Conservation (phyloP, 92 coral and sea anemone species). For the Actinernus sp. region DNA sequence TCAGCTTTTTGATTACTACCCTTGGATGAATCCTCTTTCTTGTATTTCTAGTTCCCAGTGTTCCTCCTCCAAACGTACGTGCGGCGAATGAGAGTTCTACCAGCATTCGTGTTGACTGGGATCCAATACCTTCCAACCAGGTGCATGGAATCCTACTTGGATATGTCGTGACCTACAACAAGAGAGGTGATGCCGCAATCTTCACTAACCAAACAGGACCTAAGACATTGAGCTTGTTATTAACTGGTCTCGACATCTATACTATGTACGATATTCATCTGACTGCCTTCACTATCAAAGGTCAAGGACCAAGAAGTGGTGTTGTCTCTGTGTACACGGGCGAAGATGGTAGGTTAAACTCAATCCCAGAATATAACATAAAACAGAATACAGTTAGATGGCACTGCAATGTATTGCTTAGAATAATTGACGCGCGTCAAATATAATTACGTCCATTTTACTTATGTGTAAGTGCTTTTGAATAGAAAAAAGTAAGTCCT, state of each 20-base stretch:
- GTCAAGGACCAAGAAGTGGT: not conserved
- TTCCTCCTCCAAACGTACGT: conserved; percentile 24
- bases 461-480: too few relatives aligned
- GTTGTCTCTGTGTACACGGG: not conserved
- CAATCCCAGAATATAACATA: too few relatives aligned
- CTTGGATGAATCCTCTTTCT: too few relatives aligned
- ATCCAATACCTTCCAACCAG: conserved; percentile 3
- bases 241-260: not conserved
- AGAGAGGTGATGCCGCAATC: not conserved
- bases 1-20: too few relatives aligned
- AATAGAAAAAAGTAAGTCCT: too few relatives aligned
- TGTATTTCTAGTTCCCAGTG: conserved; percentile 27
- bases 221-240: not conserved
- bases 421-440: too few relatives aligned
- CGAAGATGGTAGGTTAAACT: not conserved
- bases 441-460: too few relatives aligned
- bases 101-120: conserved; percentile 17
- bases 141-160: not conserved
- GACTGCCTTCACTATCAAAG: not conserved
- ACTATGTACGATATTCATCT: not conserved
- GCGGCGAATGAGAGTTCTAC: not conserved
- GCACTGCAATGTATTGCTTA: too few relatives aligned
- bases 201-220: not conserved
- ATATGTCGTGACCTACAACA: conserved; percentile 1
- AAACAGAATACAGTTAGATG: too few relatives aligned